Conservation (phyloP, 2,797 vertebrate genomes). For the Babyrousa celebensis region DNA sequence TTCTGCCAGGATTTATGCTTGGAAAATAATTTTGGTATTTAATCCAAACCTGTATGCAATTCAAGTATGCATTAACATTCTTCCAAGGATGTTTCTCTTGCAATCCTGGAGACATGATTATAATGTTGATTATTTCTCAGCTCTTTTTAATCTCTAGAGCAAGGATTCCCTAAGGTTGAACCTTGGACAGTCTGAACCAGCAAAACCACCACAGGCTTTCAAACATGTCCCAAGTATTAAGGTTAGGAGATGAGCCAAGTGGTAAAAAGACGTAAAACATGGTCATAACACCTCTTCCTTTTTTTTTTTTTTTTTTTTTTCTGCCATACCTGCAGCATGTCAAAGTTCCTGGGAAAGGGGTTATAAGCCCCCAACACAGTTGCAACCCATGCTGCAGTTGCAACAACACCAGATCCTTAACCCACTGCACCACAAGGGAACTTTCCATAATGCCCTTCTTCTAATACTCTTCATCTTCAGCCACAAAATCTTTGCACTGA, state of each 20-base stretch:
- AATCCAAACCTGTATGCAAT: conserved; percentile 43
- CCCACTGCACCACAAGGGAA: too few species aligned
- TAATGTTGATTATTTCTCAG: conserved; percentile 52
- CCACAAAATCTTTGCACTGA: conserved; percentile 44
- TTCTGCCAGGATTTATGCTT: conserved; percentile 61
- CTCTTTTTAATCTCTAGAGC: conserved; percentile 37
- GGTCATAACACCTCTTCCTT: neutral
- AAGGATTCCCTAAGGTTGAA: conserved; percentile 38
- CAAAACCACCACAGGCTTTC: neutral
- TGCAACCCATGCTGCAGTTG: too few species aligned
- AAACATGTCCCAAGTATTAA: conserved; percentile 33
- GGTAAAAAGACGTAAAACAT: neutral
- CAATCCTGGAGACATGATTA: neutral
- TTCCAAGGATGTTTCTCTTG: conserved; percentile 45
- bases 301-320: too few species aligned
- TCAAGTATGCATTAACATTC: conserved; percentile 47
- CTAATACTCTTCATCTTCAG: conserved; percentile 4
- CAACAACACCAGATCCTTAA: too few species aligned
- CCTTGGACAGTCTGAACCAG: neutral
- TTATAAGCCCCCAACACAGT: too few species aligned
- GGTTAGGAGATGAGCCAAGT: conserved; percentile 10
- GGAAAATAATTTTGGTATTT: conserved; percentile 61
- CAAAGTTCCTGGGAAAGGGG: too few species aligned
- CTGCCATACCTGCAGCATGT: too few species aligned
- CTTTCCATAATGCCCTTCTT: neutral